These are phyloP conservation scores for Delphinus delphis DNA, from an alignment of 2,113 vertebrate genomes.

Conservation along the genomic window DNA sequence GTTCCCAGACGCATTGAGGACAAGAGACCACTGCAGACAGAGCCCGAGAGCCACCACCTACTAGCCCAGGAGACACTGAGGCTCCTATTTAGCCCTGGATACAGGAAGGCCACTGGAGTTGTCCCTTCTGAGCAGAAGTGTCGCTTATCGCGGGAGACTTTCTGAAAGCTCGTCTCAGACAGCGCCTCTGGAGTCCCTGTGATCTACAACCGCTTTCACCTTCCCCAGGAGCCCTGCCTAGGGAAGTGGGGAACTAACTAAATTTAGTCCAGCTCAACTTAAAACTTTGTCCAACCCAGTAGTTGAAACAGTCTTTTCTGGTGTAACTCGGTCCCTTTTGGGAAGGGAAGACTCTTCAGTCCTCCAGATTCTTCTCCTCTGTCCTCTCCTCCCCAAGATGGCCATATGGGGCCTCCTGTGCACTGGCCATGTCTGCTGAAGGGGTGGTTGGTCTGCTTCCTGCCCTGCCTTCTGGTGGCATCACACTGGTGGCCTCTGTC, in stretches of 20 bases:
- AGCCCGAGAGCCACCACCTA: not conserved
- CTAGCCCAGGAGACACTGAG: not conserved
- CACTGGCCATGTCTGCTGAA: not conserved
- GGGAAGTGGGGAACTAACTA: not conserved
- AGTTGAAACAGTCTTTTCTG: not conserved
- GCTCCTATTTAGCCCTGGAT: not conserved
- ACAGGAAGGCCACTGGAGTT: not conserved
- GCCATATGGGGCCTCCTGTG: not conserved
- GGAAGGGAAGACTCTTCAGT: not conserved
- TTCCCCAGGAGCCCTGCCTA: not conserved
- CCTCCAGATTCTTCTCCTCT: not conserved
- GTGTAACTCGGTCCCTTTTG: not conserved
- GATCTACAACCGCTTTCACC: not conserved
- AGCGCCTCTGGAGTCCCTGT: not conserved
- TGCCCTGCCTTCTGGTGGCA: not conserved
- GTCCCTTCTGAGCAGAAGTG: not conserved
- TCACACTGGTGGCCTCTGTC: not conserved
- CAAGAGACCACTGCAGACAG: not conserved
- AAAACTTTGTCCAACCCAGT: not conserved
- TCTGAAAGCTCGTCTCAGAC: not conserved
- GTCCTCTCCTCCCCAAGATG: not conserved
- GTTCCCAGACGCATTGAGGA: not conserved
- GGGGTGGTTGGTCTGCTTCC: not conserved
- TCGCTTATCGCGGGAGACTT: not conserved
- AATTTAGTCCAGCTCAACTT: not conserved